Conservation (phyloP, 2,113 vertebrate species). For the Tamias sibiricus region DNA sequence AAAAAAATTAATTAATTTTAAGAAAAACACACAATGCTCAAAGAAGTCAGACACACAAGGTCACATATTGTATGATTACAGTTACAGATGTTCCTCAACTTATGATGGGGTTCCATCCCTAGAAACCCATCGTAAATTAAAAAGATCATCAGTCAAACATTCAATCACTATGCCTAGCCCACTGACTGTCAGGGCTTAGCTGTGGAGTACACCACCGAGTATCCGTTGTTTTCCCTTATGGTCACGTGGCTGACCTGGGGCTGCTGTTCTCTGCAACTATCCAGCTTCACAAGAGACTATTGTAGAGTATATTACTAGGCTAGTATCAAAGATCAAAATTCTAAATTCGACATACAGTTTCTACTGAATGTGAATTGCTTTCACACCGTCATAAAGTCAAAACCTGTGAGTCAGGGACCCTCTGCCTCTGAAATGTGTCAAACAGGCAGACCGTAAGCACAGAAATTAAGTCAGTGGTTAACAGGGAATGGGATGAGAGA, state of each 20-base stretch:
- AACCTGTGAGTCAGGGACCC: neutral
- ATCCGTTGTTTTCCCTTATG: neutral
- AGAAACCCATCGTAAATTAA: too few relatives aligned
- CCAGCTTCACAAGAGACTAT: neutral
- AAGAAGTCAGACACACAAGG: slow-evolving; percentile 11
- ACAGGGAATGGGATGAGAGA: too few relatives aligned
- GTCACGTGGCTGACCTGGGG: neutral
- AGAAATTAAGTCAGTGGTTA: neutral
- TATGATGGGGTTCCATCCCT: neutral
- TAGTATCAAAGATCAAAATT: neutral
- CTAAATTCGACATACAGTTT: neutral
- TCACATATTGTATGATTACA: neutral
- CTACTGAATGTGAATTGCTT: neutral
- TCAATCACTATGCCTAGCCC: neutral
- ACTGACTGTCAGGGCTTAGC: neutral
- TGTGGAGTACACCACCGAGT: neutral
- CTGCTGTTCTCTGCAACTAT: neutral
- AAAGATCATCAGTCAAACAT: neutral
- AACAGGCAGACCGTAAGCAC: neutral
- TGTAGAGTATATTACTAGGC: neutral
- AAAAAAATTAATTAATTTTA: too few relatives aligned
- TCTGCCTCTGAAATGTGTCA: neutral
- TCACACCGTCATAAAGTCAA: neutral
- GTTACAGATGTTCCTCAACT: neutral
- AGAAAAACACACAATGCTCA: neutral